phyloP scores from a whole-genome alignment of 2,888 invertebrate species.

The Euzetes globulus region DNA sequence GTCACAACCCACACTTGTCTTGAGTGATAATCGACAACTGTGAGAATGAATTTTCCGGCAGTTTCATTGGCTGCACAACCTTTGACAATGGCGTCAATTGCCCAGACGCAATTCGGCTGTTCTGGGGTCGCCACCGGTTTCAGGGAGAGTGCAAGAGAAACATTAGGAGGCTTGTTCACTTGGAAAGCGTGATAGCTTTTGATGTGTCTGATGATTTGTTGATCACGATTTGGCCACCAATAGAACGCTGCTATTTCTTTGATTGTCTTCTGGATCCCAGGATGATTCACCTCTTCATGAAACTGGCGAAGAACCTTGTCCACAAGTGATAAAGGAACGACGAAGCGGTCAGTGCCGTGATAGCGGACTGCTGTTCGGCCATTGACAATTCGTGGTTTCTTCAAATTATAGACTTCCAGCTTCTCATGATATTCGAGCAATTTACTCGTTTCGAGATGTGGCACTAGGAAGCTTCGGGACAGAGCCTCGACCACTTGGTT shows the following conservation, averaged over 20 bases:
- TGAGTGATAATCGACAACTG: neutral
- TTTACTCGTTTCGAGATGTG: too few species aligned
- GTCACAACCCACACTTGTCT: neutral
- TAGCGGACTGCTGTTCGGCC: neutral
- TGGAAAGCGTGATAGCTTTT: neutral
- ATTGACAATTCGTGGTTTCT: neutral
- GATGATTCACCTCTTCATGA: neutral
- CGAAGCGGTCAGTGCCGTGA: neutral
- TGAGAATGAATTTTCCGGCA: neutral
- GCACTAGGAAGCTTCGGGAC: too few species aligned
- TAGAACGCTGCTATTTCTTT: neutral
- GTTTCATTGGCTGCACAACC: neutral
- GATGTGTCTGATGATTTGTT: neutral
- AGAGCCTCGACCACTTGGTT: too few species aligned
- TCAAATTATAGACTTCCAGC: neutral
- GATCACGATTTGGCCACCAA: neutral
- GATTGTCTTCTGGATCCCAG: neutral
- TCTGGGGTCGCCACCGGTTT: neutral
- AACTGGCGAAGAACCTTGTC: neutral
- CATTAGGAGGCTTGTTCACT: neutral
- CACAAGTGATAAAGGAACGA: neutral
- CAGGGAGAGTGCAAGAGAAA: neutral
- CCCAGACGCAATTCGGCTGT: neutral
- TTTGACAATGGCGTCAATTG: neutral
- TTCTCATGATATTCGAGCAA: neutral